Percentiles rank a stretch among this genome's conserved stretches.
These are phyloP conservation scores for Microdon myrmicae DNA, from an alignment of 2,888 invertebrate genomes.

Conservation along the genomic window DNA sequence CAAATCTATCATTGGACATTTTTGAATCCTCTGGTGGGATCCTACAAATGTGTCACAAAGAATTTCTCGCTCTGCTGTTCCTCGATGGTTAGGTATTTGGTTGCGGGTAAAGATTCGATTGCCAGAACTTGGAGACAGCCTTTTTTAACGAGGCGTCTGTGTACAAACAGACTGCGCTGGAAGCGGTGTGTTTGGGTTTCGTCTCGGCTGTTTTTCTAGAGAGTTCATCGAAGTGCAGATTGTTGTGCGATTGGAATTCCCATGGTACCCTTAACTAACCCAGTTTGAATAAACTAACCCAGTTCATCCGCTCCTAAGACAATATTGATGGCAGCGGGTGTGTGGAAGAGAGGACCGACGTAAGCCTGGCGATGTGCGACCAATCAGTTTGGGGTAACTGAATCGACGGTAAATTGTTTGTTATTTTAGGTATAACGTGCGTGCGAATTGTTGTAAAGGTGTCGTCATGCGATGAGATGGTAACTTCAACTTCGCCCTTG, in stretches of 20 bases:
- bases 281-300: conserved; percentile 16
- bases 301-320: conserved; percentile 38
- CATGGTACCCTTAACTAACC: conserved; percentile 19
- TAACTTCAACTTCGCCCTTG: conserved; percentile 17
- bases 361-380: too few relatives aligned
- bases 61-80: conserved; percentile 4
- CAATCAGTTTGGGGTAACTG: too few relatives aligned
- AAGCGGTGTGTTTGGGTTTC: neutral
- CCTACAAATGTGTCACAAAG: too few relatives aligned
- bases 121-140: conserved; percentile 16
- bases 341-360: too few relatives aligned
- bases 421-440: too few relatives aligned
- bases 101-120: conserved; percentile 10
- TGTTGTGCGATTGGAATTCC: conserved; percentile 26
- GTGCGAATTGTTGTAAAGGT: conserved; percentile 8
- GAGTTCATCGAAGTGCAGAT: conserved; percentile 24
- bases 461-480: conserved; percentile 6
- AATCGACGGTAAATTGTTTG: too few relatives aligned
- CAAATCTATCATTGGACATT: too few relatives aligned
- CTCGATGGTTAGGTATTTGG: conserved; percentile 1
- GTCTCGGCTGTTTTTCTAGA: conserved; percentile 7
- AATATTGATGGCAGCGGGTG: conserved; percentile 15
- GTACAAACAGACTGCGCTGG: conserved; percentile 5
- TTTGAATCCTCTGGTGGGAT: too few relatives aligned
- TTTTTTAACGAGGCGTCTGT: conserved; percentile 2